Base-by-base conservation (phyloP, 2,113 vertebrate genomes). In the Nannobrachium achirus region DNA sequence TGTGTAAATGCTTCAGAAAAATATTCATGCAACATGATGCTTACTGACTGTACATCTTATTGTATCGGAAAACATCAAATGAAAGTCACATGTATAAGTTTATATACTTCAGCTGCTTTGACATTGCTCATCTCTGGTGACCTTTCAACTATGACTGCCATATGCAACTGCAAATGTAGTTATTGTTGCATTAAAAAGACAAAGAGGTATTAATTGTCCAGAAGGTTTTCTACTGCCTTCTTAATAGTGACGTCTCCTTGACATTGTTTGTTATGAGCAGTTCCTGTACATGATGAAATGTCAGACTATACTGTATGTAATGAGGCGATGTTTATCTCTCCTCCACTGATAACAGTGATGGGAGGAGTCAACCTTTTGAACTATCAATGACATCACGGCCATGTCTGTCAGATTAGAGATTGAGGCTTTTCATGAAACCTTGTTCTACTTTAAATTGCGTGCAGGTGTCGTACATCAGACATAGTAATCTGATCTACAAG, bases 381-480 rank as follows among this genome's bases (percentile, higher is more conserved):
- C 9, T 57, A 46, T 46, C 44, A 46, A 46, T 46, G 44, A 14
- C 8, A 66, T 56, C 62, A 45, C 69, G 66, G 48, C 75, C 52
- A 62, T 18, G 70, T 80, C 41, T 64, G 51, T 53, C 14, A 57
- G 19, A 50, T 66, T 15, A n/a, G 38, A 71, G 18, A 63, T 45
- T 51, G 44, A 18, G 16, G 19, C 18, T 38, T 81, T 14, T 77
- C 11, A 10, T 73, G 62, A 53, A 33, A 53, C 55, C 19, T 19
- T 13, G 20, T 61, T 25, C 9, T 10, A 13, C 4, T 7, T 14
- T 56, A 33, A 5, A 10, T 11, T n/a, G 20, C 53, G 33, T 25
- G 13, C 55, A 13, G 14, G 8, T 33, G 25, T 33, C 25, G 25
- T 5, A 33, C 25, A 33, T 33, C 25, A 33, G 25, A 33, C 25